Base-by-base conservation (phyloP, 2,888 invertebrate species). In the Leucoma salicis region DNA sequence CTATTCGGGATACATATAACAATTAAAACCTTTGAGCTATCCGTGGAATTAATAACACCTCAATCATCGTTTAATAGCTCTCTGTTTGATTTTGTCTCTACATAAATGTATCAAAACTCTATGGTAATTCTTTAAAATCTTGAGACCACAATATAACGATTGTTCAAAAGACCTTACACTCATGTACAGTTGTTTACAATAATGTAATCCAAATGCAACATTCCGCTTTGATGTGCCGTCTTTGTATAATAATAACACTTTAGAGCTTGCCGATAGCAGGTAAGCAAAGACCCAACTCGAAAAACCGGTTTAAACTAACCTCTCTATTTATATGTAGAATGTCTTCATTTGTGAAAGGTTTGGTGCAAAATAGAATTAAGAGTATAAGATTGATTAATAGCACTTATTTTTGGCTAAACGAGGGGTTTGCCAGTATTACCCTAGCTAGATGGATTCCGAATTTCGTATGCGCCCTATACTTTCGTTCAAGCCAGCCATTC, bases 381-480 rank as follows among this genome's bases (percentile, higher is more conserved):
- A 58, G 46, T 35, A 45, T 42, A 39, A 39, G 29, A 29, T 57
- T 67, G 68, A 71, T 73, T 70, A 72, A 72, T 75, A 72, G 71
- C 67, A 71, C 67, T 73, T 73, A 74, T 73, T 70, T 69, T 53
- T 57, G 60, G 51, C 48, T 43, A 44, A 50, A 59, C 62, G 66
- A 11, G 63, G 60, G 62, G 62, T 62, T 57, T 51, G 62, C 62
- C 54, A 61, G 68, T 67, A 69, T 69, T 65, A 64, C 59, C 66
- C 63, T 35, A 51, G 53, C 21, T 55, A 51, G 7, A 18, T 18
- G 39, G 53, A 66, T 63, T 66, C 64, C 18, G 7, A 18, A 18
- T 18, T 18, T 18, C n/a, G 27, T 64, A 77, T 74, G 81, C 79
- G 79, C 78, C 73, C 75, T 69, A 73, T 78, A 75, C 80, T 71